phyloP scores from a whole-genome alignment of 2,797 vertebrate species.

The Gambusia yucatana region DNA sequence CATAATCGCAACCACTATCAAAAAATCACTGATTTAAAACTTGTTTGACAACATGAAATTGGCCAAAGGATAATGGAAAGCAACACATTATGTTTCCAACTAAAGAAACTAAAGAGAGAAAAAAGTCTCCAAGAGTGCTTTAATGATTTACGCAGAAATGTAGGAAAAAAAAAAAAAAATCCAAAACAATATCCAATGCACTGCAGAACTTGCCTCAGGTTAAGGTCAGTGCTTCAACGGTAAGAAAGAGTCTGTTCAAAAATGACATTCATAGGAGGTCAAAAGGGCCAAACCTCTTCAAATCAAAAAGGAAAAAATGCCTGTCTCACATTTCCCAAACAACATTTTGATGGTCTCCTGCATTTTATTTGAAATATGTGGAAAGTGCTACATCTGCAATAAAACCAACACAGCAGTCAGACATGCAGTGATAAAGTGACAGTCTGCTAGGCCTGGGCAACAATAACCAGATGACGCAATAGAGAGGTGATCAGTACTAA shows the following conservation, averaged over 20 bases:
- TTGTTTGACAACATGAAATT: background rate
- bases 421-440: no score
- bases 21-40: background rate
- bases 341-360: background rate
- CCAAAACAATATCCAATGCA: slow-evolving; percentile 10
- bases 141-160: background rate
- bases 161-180: slow-evolving; percentile 13
- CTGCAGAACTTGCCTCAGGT: background rate
- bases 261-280: background rate
- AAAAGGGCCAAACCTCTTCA: background rate
- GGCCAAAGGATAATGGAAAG: background rate
- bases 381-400: background rate
- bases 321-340: background rate
- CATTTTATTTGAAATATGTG: background rate
- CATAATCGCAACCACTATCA: background rate
- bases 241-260: background rate
- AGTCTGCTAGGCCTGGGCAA: no score
- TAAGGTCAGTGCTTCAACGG: background rate
- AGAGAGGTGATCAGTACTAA: no score
- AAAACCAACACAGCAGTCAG: background rate
- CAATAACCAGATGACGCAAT: no score
- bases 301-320: background rate
- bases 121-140: background rate
- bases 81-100: background rate
- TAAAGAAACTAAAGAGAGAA: background rate